Conservation (phyloP, 2,888 invertebrate species). For the Rhodophaea formosa region DNA sequence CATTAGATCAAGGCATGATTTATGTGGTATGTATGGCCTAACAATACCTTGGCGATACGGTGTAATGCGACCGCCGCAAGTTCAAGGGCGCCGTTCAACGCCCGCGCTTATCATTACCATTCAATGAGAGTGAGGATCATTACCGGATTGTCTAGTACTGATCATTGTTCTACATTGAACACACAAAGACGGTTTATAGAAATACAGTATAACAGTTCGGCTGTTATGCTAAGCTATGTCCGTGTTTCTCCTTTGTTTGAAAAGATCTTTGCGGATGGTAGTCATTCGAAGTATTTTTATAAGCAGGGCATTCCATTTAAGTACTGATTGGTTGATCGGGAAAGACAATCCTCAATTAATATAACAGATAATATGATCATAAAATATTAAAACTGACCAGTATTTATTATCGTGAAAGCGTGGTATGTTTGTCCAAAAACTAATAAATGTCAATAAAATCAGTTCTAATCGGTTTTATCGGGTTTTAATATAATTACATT, state of each 20-base stretch:
- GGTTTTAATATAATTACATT: too few species aligned
- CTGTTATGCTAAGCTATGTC: constrained; percentile 2
- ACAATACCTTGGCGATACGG: constrained; percentile 54
- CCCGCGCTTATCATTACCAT: constrained; percentile 72
- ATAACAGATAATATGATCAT: too few species aligned
- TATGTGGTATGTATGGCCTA: constrained; percentile 23
- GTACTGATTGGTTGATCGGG: too few species aligned
- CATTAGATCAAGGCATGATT: constrained; percentile 10
- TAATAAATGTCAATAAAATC: too few species aligned
- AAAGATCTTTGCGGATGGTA: not conserved
- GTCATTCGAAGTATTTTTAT: too few species aligned
- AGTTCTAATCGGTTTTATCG: too few species aligned
- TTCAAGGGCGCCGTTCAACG: constrained; percentile 68
- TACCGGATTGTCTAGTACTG: constrained; percentile 36
- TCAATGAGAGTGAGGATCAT: constrained; percentile 56
- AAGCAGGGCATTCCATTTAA: too few species aligned
- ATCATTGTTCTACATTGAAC: constrained; percentile 18
- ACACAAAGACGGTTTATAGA: constrained; percentile 3
- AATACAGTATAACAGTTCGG: constrained; percentile 3
- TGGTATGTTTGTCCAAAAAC: too few species aligned
- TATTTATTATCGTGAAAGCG: too few species aligned
- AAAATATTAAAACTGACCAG: too few species aligned
- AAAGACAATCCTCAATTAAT: too few species aligned
- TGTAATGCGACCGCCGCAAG: constrained; percentile 63
- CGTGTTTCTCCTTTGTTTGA: not conserved